phyloP scores from a whole-genome alignment of 2,797 vertebrate genomes.

The Acrocephalus scirpaceus region DNA sequence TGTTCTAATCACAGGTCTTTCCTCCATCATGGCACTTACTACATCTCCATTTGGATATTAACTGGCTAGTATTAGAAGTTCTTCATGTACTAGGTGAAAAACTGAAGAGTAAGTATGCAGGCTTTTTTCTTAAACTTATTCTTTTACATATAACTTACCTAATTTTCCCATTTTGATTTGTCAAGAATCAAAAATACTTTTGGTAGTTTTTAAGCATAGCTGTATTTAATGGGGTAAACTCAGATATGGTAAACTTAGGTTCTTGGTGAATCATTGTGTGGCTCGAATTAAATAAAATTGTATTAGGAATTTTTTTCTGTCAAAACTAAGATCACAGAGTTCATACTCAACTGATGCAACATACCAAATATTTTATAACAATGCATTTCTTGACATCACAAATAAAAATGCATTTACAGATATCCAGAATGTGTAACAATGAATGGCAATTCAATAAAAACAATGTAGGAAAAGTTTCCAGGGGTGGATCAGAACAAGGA shows the following conservation, averaged over 20 bases:
- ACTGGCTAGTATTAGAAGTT: constrained; percentile 92
- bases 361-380: neutral
- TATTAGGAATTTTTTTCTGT: neutral
- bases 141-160: neutral
- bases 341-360: neutral
- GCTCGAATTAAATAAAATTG: neutral
- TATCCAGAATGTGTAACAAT: neutral
- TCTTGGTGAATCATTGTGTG: neutral
- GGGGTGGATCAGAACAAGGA: neutral
- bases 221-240: neutral
- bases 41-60: constrained; percentile 92
- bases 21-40: constrained; percentile 95
- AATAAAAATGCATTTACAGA: neutral
- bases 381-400: neutral
- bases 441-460: neutral
- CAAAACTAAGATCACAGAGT: neutral
- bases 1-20: constrained; percentile 82
- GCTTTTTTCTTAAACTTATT: neutral
- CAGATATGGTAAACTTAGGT: neutral
- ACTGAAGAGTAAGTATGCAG: constrained; percentile 83
- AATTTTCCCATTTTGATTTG: neutral
- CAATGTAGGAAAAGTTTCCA: neutral
- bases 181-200: neutral
- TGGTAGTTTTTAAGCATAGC: neutral
- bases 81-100: constrained; percentile 89